Evolutionary conservation across 2,797 vertebrate genomes (phyloP).

Genomic region (Muscicapa striata): DNA sequence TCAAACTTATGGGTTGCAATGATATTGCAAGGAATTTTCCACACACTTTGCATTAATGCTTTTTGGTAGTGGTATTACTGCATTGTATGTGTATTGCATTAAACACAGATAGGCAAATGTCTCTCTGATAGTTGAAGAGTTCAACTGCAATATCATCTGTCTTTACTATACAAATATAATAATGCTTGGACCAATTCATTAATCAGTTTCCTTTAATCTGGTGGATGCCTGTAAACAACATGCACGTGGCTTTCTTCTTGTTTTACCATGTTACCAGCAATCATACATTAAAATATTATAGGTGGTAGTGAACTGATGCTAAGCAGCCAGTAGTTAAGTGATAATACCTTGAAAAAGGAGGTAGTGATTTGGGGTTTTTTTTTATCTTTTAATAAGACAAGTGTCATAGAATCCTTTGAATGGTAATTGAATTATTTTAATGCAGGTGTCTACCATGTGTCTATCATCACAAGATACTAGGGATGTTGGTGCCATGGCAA

Average conservation of each 20-base stretch:
- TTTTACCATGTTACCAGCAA: neutral
- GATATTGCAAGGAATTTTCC: neutral
- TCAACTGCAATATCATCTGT: neutral
- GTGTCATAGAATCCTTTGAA: neutral
- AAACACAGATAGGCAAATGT: neutral
- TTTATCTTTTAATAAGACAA: neutral
- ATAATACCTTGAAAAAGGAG: neutral
- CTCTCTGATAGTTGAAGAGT: neutral
- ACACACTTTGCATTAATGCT: neutral
- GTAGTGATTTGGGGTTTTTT: accelerated
- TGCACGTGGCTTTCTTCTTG: neutral
- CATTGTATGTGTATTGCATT: neutral
- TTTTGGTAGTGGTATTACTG: neutral
- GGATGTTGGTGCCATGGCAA: neutral
- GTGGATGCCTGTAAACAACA: neutral
- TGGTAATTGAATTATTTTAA: neutral
- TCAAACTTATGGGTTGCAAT: neutral
- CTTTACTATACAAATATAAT: neutral
- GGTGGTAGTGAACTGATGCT: neutral
- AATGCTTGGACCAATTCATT: neutral
- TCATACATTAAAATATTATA: neutral
- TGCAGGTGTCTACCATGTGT: neutral
- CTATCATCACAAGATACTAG: neutral
- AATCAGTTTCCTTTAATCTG: neutral
- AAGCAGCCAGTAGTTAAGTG: neutral